Base-by-base conservation (phyloP, 2,797 vertebrate species). In the Coregonus sp. region DNA sequence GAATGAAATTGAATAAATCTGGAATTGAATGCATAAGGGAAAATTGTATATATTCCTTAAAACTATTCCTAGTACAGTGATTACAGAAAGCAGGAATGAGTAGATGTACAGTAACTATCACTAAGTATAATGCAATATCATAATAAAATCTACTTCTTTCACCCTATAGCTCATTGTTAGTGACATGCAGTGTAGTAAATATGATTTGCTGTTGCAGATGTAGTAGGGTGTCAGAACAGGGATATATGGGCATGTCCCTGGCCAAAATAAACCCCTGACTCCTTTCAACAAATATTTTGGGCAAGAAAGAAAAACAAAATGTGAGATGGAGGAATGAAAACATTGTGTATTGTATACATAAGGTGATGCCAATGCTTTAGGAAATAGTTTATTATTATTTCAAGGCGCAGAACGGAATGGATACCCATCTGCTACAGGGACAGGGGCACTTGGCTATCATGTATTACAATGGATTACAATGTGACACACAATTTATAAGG, bases 401-500 rank as follows among this genome's bases (percentile, higher is more conserved):
- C 72, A 78, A 51, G 51, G 31, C 69, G 73, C 11, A 11, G 40
- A 75, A 5, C 56, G 18, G 79, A 87, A 83, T 11, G 47, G 75
- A 79, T 75, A 37, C 40, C 12, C 25, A 78, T 40, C 9, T 25
- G 79, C 16, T 74, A 82, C 68, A 31, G 40, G 74, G 14, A 51
- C 50, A 1, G 14, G 25, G n/a, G 3, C 65, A 37, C 72, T 63
- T 73, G 37, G 65, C 81, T 80, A 77, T 80, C 79, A 4, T 78
- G 75, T 65, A 81, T 82, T 85, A 77, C 76, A 86, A 78, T 35
- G 73, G 80, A 84, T 84, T 80, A 83, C 54, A 80, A 85, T 65
- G 72, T 75, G 78, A 52, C 73, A 69, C 69, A 74, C 77, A 78
- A 88, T 90, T 86, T 86, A 85, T 77, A 83, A 84, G 84, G 74